A percentile compares a stretch with the other conserved stretches of the same genome.
phyloP scores from a whole-genome alignment of 2,888 invertebrate genomes.

The Syrista parreyssii region DNA sequence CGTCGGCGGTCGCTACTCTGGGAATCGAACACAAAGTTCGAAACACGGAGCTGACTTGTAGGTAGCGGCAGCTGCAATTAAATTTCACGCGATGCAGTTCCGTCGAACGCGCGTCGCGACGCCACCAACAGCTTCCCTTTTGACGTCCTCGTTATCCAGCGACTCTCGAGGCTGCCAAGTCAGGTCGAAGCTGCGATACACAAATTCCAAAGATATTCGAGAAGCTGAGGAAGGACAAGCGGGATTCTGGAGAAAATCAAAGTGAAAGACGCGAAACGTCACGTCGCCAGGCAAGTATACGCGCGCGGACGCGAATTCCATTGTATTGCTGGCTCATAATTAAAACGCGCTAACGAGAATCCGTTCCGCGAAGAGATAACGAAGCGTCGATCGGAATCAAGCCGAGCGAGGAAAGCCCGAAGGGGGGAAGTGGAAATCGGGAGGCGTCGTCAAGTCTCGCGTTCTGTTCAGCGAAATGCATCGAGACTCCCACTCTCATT shows the following conservation, averaged over 20 bases:
- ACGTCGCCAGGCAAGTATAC: background rate
- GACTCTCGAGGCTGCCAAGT: too few species aligned
- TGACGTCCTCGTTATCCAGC: too few species aligned
- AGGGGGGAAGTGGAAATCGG: too few species aligned
- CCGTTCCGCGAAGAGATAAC: constrained; percentile 43
- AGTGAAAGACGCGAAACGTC: background rate
- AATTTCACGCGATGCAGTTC: constrained; percentile 40
- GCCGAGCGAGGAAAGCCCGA: constrained; percentile 8
- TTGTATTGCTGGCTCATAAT: constrained; percentile 32
- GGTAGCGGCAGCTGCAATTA: constrained; percentile 35
- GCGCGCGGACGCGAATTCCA: too few species aligned
- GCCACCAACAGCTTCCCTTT: too few species aligned
- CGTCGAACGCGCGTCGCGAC: too few species aligned
- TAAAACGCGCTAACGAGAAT: constrained; percentile 50
- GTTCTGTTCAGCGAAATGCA: too few species aligned
- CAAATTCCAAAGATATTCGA: too few species aligned
- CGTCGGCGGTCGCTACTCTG: constrained; percentile 19
- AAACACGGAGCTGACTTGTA: background rate
- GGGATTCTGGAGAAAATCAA: constrained; percentile 1
- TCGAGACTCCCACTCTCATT: too few species aligned
- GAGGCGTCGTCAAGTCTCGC: too few species aligned
- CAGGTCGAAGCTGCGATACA: too few species aligned
- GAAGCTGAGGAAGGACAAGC: too few species aligned
- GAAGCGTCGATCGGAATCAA: constrained; percentile 45
- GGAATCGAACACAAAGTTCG: constrained; percentile 12